Base-by-base conservation (phyloP, 2,113 vertebrate species). In the Pseudolaguvia tuberculata region DNA sequence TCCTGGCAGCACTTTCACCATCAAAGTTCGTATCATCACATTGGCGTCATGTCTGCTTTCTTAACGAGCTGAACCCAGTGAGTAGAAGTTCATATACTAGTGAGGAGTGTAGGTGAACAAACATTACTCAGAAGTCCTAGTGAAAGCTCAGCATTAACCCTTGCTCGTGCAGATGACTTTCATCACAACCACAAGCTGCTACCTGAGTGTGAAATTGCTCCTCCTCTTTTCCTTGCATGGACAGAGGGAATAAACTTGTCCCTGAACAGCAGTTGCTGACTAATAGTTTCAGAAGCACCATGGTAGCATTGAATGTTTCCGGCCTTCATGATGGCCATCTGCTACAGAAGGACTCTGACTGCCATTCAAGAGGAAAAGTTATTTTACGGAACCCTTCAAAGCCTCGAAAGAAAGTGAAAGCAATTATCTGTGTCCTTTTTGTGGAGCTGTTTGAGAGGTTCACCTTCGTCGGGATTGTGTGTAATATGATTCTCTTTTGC, bases 401-500 rank as follows among this genome's bases (percentile, higher is more conserved):
- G 72, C 76, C 80, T 45, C 73, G 83, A 51, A 92, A 89, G 76
- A 92, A 91, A 78, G 82, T 91, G 17, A 89, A 91, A 79, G 90
- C 88, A 18, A 91, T 91, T 11, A 78, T 96, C 17, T 96, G 93
- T 18, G 84, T 94, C 47, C 85, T 98, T 79, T 87, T 95, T 25
- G 93, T 96, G 84, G 94, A 97, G 82, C 86, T 97, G 18, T 95
- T 91, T 0, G 94, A 98, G 82, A 90, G 92, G 42, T 95, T 98
- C 80, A 90, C 92, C 0, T 97, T 97, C 84, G 94, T 93, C 14
- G 93, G 94, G 80, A 94, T 97, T 0, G 88, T 96, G 48, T 96
- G 96, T 87, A 97, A 96, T 81, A 93, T 90, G 92, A 95, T 96
- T 75, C 87, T 95, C 10, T 98, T 96, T 85, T 97, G 95, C 87